Conservation (phyloP, 2,888 invertebrate species). For the Eristalis tenax region DNA sequence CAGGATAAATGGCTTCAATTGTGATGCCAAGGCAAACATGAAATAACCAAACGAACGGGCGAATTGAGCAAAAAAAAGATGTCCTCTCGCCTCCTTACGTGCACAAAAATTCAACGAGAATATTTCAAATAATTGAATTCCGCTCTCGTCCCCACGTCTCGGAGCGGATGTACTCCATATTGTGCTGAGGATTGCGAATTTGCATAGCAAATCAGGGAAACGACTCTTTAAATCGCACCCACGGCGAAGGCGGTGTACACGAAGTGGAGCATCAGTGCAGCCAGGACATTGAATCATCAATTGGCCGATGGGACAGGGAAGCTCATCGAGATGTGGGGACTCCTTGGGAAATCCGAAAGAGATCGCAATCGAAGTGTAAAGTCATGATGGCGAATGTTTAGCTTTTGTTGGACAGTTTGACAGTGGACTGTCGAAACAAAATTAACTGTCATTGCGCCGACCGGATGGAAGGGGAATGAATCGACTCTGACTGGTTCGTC, state of each 20-base stretch:
- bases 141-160: neutral
- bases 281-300: neutral
- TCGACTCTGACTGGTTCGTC: neutral
- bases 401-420: neutral
- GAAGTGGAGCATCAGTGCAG: neutral
- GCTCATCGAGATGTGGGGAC: neutral
- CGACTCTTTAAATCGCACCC: conserved; percentile 17
- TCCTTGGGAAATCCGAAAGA: neutral
- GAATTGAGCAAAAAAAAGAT: conserved; percentile 3
- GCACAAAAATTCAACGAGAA: conserved; percentile 33
- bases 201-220: conserved; percentile 40
- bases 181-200: conserved; percentile 47
- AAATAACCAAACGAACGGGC: conserved; percentile 39
- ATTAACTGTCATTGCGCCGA: neutral
- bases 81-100: conserved; percentile 33
- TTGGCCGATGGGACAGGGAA: neutral
- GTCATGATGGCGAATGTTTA: neutral
- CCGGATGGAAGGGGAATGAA: neutral
- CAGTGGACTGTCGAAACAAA: neutral
- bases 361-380: no score
- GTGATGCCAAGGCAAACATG: conserved; percentile 60
- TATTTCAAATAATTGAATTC: conserved; percentile 62
- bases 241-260: neutral
- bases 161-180: conserved; percentile 24
- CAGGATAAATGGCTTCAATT: conserved; percentile 57